Evolutionary conservation across 2,113 vertebrate genomes (phyloP).

Genomic region (Narcine bancroftii): DNA sequence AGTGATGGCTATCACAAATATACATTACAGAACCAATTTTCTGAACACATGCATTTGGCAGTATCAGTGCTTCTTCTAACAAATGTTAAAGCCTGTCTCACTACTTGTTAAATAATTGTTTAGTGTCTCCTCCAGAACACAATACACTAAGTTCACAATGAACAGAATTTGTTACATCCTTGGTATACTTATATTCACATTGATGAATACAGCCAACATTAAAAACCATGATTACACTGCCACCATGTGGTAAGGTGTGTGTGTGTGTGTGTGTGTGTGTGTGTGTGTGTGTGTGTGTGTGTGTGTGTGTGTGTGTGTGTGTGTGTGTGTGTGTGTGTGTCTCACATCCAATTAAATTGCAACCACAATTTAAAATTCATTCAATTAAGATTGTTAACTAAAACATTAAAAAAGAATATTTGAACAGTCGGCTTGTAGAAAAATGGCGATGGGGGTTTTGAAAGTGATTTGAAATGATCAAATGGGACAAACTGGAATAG

Average conservation of each 20-base stretch:
- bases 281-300: too few species aligned
- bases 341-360: not conserved
- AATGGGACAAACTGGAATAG: not conserved
- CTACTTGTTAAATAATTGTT: not conserved
- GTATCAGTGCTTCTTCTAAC: not conserved
- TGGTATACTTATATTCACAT: slow-evolving; percentile 2
- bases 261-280: too few species aligned
- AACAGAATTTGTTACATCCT: not conserved
- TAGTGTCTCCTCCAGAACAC: not conserved
- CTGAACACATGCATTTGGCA: not conserved
- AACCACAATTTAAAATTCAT: not conserved
- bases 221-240: slow-evolving; percentile 20
- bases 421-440: not conserved
- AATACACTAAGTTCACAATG: not conserved
- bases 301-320: too few species aligned
- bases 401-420: not conserved
- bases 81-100: not conserved
- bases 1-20: not conserved
- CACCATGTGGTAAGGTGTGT: not conserved
- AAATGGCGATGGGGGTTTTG: not conserved
- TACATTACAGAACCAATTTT: too few species aligned
- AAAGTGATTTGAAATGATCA: not conserved
- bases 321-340: not conserved
- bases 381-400: slow-evolving; percentile 31
- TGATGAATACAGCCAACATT: not conserved